phyloP scores from a whole-genome alignment of 1,140 invertebrate genomes.

The Calephelis nemesis region DNA sequence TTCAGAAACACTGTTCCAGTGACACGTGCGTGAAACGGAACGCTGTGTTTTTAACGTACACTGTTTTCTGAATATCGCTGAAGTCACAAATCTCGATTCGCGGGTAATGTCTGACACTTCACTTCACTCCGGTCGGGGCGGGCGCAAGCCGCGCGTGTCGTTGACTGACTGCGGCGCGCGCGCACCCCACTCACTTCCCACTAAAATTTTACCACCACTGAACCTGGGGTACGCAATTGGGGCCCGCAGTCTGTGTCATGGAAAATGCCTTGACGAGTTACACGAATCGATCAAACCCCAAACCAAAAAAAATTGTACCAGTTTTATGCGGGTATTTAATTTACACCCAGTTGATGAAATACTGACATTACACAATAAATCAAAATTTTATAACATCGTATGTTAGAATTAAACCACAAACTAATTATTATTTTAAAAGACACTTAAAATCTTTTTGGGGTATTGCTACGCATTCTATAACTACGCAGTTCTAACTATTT shows the following conservation, averaged over 20 bases:
- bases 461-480: no score
- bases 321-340: no score
- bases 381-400: no score
- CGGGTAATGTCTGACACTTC: conserved; percentile 14
- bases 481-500: no score
- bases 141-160: conserved; percentile 59
- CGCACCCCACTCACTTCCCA: conserved; percentile 74
- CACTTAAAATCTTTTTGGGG: no score
- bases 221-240: conserved; percentile 40
- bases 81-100: conserved; percentile 21
- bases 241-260: conserved; percentile 40
- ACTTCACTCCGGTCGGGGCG: conserved; percentile 57
- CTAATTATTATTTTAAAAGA: no score
- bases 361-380: no score
- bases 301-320: no score
- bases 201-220: conserved; percentile 71
- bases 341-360: no score
- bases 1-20: conserved; percentile 36
- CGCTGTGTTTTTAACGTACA: conserved; percentile 50
- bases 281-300: no score
- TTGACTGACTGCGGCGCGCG: conserved; percentile 62
- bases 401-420: no score
- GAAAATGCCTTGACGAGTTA: no score
- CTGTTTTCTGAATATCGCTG: conserved; percentile 42
- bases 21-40: conserved; percentile 14